Evolutionary conservation across 2,888 invertebrate species (phyloP).

Genomic region (Drosophila mimetica): DNA sequence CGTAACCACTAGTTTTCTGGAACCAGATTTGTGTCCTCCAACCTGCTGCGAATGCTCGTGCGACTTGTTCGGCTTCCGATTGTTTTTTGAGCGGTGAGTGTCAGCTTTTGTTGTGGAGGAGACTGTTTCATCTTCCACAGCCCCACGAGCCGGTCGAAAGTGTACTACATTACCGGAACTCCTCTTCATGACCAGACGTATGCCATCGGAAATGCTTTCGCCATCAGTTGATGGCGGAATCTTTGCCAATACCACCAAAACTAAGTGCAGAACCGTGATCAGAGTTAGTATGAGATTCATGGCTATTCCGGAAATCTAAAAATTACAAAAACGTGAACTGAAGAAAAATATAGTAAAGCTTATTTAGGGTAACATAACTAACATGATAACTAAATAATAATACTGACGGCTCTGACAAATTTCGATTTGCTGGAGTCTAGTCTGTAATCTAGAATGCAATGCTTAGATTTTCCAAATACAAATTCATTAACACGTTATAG

Average conservation of each 20-base stretch:
- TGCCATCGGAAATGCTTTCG: conserved; percentile 47
- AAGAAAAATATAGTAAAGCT: too few species aligned
- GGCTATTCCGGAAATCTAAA: conserved; percentile 38
- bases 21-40: conserved; percentile 31
- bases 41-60: conserved; percentile 52
- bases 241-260: conserved; percentile 52
- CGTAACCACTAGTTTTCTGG: conserved; percentile 52
- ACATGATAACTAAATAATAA: too few species aligned
- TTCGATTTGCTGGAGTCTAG: too few species aligned
- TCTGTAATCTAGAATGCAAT: neutral
- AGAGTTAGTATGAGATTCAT: conserved; percentile 59
- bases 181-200: conserved; percentile 61
- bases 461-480: neutral
- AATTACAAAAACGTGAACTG: conserved; percentile 5
- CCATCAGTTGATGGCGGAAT: conserved; percentile 48
- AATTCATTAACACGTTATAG: neutral
- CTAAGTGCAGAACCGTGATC: conserved; percentile 43
- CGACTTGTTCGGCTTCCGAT: conserved; percentile 77
- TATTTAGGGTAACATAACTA: too few species aligned
- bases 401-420: too few species aligned
- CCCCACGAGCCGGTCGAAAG: conserved; percentile 78
- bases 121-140: conserved; percentile 19
- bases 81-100: conserved; percentile 55
- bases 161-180: conserved; percentile 55
- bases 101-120: conserved; percentile 23